Evolutionary conservation across 1,140 invertebrate genomes (phyloP).

Genomic region (Zaprionus gabonicus): DNA sequence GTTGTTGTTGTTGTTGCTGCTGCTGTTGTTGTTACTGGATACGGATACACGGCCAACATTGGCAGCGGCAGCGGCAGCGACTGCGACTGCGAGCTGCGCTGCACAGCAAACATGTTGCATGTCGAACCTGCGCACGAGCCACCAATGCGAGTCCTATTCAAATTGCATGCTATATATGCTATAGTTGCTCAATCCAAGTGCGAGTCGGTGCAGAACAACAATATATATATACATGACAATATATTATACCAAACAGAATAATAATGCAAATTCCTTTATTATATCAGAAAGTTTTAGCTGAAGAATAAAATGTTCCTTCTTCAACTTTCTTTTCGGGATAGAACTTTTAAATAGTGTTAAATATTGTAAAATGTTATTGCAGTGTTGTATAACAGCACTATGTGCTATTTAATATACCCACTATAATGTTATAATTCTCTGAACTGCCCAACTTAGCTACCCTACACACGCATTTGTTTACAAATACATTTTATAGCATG

Average conservation of each 20-base stretch:
- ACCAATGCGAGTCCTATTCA: neutral
- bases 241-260: neutral
- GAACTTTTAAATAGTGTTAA: neutral
- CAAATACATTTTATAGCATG: constrained; percentile 57
- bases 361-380: too few relatives aligned
- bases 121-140: constrained; percentile 21
- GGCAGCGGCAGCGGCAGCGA: constrained; percentile 35
- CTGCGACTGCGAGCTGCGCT: constrained; percentile 37
- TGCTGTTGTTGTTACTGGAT: constrained; percentile 34
- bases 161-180: constrained; percentile 12
- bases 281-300: too few relatives aligned
- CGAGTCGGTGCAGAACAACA: neutral
- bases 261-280: too few relatives aligned
- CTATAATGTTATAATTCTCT: neutral
- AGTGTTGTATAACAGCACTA: neutral
- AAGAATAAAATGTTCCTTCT: too few relatives aligned
- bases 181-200: neutral
- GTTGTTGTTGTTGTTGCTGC: constrained; percentile 19
- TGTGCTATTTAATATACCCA: too few relatives aligned
- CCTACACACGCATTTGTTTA: constrained; percentile 6
- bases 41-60: constrained; percentile 55
- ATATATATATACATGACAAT: neutral
- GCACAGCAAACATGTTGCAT: constrained; percentile 51
- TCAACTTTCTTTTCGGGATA: too few relatives aligned
- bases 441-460: neutral